Conservation (phyloP, 2,888 invertebrate species). For the Drosophila limbata region DNA sequence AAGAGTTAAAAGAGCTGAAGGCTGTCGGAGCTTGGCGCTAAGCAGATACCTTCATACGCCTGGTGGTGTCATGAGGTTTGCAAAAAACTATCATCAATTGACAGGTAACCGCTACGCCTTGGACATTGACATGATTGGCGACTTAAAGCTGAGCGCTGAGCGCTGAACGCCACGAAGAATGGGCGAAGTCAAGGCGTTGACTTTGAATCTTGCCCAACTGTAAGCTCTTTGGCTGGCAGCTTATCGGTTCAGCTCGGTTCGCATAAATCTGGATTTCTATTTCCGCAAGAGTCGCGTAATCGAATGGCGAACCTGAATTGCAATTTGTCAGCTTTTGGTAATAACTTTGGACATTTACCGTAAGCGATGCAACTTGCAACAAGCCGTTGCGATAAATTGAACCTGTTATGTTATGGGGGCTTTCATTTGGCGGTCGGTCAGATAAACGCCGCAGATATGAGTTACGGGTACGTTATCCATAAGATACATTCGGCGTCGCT, state of each 20-base stretch:
- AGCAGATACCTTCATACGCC: neutral
- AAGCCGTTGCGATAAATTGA: slow-evolving; percentile 62
- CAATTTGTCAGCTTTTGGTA: slow-evolving; percentile 81
- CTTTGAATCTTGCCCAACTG: slow-evolving; percentile 23
- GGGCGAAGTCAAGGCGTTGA: slow-evolving; percentile 35
- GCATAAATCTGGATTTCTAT: slow-evolving; percentile 61
- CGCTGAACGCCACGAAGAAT: slow-evolving; percentile 16
- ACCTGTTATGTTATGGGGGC: slow-evolving; percentile 58
- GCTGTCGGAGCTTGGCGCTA: neutral
- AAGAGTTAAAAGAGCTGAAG: neutral
- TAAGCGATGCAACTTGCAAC: slow-evolving; percentile 50
- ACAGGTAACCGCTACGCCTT: slow-evolving; percentile 68
- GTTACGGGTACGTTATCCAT: slow-evolving; percentile 55
- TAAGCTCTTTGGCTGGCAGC: slow-evolving; percentile 38
- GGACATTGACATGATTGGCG: slow-evolving; percentile 77
- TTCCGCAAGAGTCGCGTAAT: slow-evolving; percentile 66
- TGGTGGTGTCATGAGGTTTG: slow-evolving; percentile 1
- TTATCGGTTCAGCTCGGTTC: slow-evolving; percentile 40
- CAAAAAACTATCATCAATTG: slow-evolving; percentile 56
- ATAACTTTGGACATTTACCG: slow-evolving; percentile 80
- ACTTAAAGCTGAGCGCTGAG: slow-evolving; percentile 27
- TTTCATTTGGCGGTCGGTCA: slow-evolving; percentile 32
- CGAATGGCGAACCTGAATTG: slow-evolving; percentile 59
- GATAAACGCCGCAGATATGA: slow-evolving; percentile 65
- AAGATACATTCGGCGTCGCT: slow-evolving; percentile 52